These are phyloP conservation scores for Garra rufa DNA, from an alignment of 2,113 vertebrate species.

Conservation along the genomic window DNA sequence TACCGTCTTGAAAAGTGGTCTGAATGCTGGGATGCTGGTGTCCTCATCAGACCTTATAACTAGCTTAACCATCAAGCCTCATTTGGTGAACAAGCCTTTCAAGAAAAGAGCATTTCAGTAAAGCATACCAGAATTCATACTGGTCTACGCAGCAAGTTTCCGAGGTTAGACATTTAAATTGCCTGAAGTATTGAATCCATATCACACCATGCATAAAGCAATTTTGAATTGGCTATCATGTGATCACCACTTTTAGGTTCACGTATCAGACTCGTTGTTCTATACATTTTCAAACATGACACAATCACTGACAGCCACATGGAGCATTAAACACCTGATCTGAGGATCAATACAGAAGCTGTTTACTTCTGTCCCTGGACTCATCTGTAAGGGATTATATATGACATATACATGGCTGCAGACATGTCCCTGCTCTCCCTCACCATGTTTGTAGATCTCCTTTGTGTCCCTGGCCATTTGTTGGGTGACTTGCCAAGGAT, in stretches of 20 bases:
- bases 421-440: neutral
- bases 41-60: neutral
- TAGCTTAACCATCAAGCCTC: neutral
- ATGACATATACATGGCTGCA: neutral
- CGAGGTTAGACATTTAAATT: neutral
- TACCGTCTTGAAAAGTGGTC: neutral
- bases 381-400: neutral
- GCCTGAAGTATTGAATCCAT: neutral
- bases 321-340: conserved; percentile 3
- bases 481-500: neutral
- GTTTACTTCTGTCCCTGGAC: neutral
- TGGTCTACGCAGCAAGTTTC: neutral
- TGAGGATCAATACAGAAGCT: conserved; percentile 9
- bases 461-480: conserved; percentile 3
- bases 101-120: neutral
- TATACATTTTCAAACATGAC: neutral
- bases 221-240: neutral
- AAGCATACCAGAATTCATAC: neutral
- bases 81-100: neutral
- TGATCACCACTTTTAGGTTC: neutral
- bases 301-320: conserved; percentile 12
- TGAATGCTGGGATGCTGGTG: neutral
- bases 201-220: conserved; percentile 11
- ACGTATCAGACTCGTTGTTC: neutral
- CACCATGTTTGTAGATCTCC: neutral